Conservation (phyloP, 2,888 invertebrate genomes). For the Lottia scabra region DNA sequence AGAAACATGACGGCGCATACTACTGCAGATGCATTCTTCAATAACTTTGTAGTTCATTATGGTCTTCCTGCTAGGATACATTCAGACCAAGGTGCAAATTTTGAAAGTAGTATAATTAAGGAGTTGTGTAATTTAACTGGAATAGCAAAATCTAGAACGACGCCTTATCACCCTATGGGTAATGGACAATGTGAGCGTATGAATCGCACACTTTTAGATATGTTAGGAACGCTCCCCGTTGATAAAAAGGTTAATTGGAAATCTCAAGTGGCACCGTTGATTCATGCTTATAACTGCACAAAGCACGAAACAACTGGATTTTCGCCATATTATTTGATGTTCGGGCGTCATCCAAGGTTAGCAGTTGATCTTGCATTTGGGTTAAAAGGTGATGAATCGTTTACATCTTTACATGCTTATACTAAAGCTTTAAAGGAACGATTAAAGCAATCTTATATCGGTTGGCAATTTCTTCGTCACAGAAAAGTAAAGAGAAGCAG, state of each 20-base stretch:
- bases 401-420: background rate
- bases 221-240: background rate
- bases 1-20: constrained; percentile 22
- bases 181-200: background rate
- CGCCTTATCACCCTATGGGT: background rate
- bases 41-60: background rate
- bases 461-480: background rate
- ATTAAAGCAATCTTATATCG: background rate
- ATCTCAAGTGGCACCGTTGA: background rate
- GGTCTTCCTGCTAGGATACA: background rate
- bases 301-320: background rate
- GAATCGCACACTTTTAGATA: background rate
- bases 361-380: background rate
- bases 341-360: background rate
- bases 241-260: background rate
- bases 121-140: background rate
- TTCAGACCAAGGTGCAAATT: background rate
- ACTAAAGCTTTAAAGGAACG: background rate
- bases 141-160: background rate
- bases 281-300: background rate
- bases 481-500: background rate
- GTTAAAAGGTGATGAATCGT: background rate
- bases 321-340: background rate
- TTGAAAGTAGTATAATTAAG: background rate
- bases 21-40: background rate